These are phyloP conservation scores for Hoplostethus atlanticus DNA, from an alignment of 2,797 vertebrate species.

Conservation along the genomic window DNA sequence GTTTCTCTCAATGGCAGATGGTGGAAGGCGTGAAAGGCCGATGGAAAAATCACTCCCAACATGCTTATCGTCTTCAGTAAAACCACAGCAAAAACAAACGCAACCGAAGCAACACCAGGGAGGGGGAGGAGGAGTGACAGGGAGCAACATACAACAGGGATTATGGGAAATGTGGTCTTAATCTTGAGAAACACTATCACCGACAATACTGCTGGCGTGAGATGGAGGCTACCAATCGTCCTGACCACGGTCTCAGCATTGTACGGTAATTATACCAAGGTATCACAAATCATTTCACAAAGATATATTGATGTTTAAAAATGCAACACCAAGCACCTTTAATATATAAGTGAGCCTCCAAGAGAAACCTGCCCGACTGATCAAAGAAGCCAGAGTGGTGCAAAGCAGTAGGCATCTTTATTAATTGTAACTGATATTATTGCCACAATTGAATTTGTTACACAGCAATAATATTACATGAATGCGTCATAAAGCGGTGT, in stretches of 20 bases:
- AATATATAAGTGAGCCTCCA: background rate
- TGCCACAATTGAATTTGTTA: background rate
- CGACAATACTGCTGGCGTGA: too few relatives aligned
- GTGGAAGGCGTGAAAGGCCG: too few relatives aligned
- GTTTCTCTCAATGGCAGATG: too few relatives aligned
- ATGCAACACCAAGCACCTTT: background rate
- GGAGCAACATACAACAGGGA: too few relatives aligned
- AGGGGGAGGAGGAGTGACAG: too few relatives aligned
- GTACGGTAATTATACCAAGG: too few relatives aligned
- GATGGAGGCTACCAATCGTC: too few relatives aligned
- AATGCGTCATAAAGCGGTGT: slow-evolving; percentile 4
- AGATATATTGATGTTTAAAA: background rate
- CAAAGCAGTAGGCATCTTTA: background rate
- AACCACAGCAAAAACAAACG: slow-evolving; percentile 19
- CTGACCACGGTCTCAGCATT: too few relatives aligned
- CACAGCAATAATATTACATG: slow-evolving; percentile 3
- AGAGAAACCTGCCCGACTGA: background rate
- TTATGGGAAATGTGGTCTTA: too few relatives aligned
- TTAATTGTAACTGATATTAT: background rate
- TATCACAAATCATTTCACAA: too few relatives aligned
- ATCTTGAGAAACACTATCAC: too few relatives aligned
- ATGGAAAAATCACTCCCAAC: slow-evolving; percentile 40
- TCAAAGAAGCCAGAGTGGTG: background rate
- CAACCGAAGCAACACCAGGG: background rate
- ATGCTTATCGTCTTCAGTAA: slow-evolving; percentile 36